Percentiles rank a stretch among this genome's conserved stretches.
Evolutionary conservation across 2,888 invertebrate species (phyloP).

Genomic region (Sussaba pulchella): DNA sequence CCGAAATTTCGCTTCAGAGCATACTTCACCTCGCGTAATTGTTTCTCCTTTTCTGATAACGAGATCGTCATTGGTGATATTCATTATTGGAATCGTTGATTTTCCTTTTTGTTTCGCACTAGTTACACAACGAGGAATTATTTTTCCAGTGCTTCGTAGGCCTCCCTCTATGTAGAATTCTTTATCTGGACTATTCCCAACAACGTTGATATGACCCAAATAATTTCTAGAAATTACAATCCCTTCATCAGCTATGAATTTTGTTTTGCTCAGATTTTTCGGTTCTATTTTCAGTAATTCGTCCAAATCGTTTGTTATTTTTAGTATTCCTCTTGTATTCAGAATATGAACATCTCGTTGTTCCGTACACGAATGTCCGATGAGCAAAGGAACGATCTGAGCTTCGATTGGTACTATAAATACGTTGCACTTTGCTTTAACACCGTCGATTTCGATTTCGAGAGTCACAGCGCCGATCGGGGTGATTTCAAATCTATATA

Average conservation of each 20-base stretch:
- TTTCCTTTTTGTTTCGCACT: slow-evolving; percentile 53
- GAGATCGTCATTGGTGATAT: slow-evolving; percentile 26
- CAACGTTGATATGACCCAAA: slow-evolving; percentile 55
- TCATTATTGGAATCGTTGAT: slow-evolving; percentile 55
- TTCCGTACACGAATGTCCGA: slow-evolving; percentile 9
- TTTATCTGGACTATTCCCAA: slow-evolving; percentile 15
- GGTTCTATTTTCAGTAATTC: background rate
- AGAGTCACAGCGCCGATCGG: background rate
- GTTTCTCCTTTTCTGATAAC: slow-evolving; percentile 29
- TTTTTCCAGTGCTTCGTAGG: slow-evolving; percentile 52
- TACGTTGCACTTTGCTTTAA: background rate
- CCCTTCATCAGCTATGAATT: slow-evolving; percentile 3
- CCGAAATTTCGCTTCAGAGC: background rate
- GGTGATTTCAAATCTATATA: slow-evolving; percentile 34
- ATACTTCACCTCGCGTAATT: slow-evolving; percentile 22
- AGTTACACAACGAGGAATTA: slow-evolving; percentile 63
- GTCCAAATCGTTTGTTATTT: background rate
- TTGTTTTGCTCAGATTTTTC: background rate
- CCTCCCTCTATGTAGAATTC: slow-evolving; percentile 65
- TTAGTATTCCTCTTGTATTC: background rate
- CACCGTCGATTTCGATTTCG: slow-evolving; percentile 1
- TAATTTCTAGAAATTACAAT: slow-evolving; percentile 63
- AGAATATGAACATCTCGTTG: slow-evolving; percentile 9
- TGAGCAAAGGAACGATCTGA: slow-evolving; percentile 5
- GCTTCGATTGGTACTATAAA: background rate